Percentiles rank a stretch among this genome's conserved stretches.
phyloP scores from a whole-genome alignment of 2,113 vertebrate species.

The Sinocyclocheilus anshuiensis region DNA sequence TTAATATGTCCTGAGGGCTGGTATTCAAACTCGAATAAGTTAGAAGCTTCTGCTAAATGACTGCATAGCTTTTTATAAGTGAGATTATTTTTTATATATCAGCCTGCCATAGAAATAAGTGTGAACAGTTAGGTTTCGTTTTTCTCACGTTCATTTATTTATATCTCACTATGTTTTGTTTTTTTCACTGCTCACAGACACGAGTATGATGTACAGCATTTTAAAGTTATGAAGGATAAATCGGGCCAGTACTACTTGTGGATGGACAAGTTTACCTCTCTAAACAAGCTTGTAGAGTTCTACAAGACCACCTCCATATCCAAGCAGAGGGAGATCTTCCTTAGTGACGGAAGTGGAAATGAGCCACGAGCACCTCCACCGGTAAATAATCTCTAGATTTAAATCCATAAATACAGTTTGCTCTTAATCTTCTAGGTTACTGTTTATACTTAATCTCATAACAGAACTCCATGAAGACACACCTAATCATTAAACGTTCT shows the following conservation, averaged over 20 bases:
- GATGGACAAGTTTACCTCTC: constrained; percentile 91
- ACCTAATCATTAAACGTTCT: neutral
- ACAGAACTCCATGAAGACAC: neutral
- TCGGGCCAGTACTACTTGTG: constrained; percentile 92
- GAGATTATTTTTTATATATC: neutral
- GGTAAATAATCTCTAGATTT: constrained; percentile 40
- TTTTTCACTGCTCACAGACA: constrained; percentile 74
- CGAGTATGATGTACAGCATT: constrained; percentile 92
- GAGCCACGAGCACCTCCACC: constrained; percentile 49
- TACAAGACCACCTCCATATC: constrained; percentile 90
- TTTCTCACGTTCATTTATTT: neutral
- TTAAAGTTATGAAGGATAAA: constrained; percentile 93
- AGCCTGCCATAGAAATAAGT: neutral
- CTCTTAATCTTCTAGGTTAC: neutral
- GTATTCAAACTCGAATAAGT: no score
- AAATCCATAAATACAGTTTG: neutral
- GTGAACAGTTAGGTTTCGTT: neutral
- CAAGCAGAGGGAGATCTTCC: constrained; percentile 86
- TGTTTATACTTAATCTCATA: neutral
- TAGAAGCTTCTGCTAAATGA: neutral
- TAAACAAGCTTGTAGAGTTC: constrained; percentile 94
- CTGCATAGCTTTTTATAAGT: neutral
- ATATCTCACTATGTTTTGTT: neutral
- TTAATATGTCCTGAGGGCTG: neutral
- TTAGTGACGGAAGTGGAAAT: constrained; percentile 76